These are phyloP conservation scores for Ips typographus DNA, from an alignment of 1,140 invertebrate species.

Conservation along the genomic window DNA sequence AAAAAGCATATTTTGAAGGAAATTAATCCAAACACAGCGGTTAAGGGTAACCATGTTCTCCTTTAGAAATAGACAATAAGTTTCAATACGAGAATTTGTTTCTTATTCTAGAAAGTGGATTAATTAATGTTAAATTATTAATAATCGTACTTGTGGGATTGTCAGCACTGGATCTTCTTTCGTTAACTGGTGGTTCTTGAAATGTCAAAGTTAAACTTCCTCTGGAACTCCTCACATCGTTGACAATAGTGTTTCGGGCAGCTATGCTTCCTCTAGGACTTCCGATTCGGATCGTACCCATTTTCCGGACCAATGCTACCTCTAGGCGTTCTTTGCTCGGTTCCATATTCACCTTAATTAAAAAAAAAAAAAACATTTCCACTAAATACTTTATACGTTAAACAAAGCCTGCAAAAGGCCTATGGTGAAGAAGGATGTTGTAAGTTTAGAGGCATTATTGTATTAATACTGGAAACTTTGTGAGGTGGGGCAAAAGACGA, in stretches of 20 bases:
- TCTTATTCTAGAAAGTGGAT: too few species aligned
- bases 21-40: too few species aligned
- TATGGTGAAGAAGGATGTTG: too few species aligned
- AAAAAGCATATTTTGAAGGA: too few species aligned
- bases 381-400: too few species aligned
- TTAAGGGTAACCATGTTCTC: too few species aligned
- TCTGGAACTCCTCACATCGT: conserved; percentile 57
- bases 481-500: too few species aligned
- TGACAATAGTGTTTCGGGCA: conserved; percentile 54
- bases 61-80: too few species aligned
- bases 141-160: conserved; percentile 48
- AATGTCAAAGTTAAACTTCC: conserved; percentile 60
- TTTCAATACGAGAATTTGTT: too few species aligned
- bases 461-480: too few species aligned
- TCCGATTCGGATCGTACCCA: conserved; percentile 49
- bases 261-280: conserved; percentile 64
- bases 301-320: conserved; percentile 61
- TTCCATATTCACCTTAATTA: conserved; percentile 10
- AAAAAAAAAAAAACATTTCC: neutral
- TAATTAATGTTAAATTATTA: neutral
- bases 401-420: too few species aligned
- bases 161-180: conserved; percentile 63
- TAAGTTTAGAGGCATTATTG: too few species aligned
- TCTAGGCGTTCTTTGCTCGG: conserved; percentile 56
- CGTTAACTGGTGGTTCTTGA: conserved; percentile 60